Base-by-base conservation (phyloP, 2,888 invertebrate species). In the Stramonita haemastoma region DNA sequence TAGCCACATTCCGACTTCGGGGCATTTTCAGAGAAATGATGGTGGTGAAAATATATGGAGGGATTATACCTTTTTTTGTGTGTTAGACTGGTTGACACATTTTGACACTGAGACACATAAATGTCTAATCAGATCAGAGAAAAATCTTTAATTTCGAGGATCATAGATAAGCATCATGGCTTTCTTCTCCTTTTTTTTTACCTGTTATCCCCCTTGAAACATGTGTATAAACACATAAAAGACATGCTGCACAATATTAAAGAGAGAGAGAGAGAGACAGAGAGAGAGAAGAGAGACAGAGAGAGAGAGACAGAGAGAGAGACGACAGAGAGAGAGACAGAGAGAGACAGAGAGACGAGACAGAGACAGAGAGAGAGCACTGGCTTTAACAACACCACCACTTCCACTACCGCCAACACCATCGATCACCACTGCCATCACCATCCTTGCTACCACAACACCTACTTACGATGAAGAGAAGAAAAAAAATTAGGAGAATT, bases 211-310 rank as follows among this genome's bases (percentile, higher is more conserved):
- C 73, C n/a, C n/a, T 73, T 26, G 19, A 29, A n/a, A 13, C 11
- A n/a, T 6, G 73, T 6, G n/a, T 6, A 29, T 29, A n/a, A 15
- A n/a, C 13, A 29, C 22, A 29, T n/a, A 22, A 73, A 26, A 73
- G n/a, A n/a, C n/a, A 73, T 11, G 17, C 0, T 2, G 29, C 1
- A n/a, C n/a, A 13, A 77, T 22, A 77, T 26, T 6, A 13, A n/a
- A 77, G 73, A 73, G 73, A 22, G n/a, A 73, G 73, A 11, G 73
- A 73, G 73, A 73, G 73, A 73, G 73, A n/a, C 26, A 73, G 73
- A 73, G 22, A n/a, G 73, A 73, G 8, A n/a, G 73, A 73, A n/a
- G 73, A 73, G 8, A 73, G 73, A 73, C 26, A 73, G 73, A 73
- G 22, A n/a, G 60, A 60, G 60, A 60, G 60, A 60, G 19, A 60